Percentiles rank a stretch among this genome's conserved stretches.
Conservation (phyloP, 2,113 vertebrate genomes). For the Propithecus coquereli region DNA sequence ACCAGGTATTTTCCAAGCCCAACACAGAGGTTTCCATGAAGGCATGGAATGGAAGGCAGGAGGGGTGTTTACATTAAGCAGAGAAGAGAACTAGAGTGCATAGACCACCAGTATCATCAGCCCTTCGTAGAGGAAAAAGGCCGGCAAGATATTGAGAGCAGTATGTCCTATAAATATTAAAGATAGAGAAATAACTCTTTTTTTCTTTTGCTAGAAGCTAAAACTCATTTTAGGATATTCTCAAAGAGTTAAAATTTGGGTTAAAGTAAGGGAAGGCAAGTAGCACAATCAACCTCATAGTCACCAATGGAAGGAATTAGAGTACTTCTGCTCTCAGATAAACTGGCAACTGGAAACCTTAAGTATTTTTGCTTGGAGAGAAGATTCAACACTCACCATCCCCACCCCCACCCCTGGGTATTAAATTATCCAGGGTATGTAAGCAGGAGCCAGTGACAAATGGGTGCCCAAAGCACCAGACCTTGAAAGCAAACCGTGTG, state of each 20-base stretch:
- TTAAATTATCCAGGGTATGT: slow-evolving; percentile 31
- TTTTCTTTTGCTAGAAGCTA: not conserved
- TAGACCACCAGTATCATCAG: not conserved
- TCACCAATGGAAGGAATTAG: not conserved
- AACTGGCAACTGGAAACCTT: not conserved
- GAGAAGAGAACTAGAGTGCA: not conserved
- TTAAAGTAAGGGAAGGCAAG: not conserved
- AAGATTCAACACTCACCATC: not conserved
- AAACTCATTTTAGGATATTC: not conserved
- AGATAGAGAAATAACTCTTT: not conserved
- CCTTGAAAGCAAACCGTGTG: not conserved
- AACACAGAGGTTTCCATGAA: not conserved
- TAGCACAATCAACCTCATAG: not conserved
- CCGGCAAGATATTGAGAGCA: not conserved
- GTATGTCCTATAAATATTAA: not conserved
- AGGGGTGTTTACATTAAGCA: not conserved
- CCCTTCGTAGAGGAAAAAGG: not conserved
- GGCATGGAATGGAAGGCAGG: not conserved
- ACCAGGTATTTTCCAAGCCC: not conserved
- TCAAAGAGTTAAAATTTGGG: not conserved
- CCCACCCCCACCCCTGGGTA: not conserved
- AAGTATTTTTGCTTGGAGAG: not conserved
- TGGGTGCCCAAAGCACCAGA: not conserved
- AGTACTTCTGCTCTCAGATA: not conserved
- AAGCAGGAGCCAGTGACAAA: not conserved